Base-by-base conservation (phyloP, 2,888 invertebrate species). In the Watsonalla cultraria region DNA sequence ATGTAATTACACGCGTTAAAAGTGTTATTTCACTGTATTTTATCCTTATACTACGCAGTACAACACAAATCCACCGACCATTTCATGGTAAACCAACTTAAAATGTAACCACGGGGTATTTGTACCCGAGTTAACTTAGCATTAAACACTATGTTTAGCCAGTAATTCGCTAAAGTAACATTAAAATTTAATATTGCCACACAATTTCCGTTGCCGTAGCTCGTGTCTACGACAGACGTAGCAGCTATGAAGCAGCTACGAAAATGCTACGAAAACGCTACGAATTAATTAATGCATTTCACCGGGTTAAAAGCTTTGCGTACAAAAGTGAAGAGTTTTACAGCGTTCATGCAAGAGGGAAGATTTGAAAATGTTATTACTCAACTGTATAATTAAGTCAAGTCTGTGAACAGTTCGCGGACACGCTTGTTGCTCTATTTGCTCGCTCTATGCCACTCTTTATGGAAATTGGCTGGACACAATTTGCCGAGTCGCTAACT, bases 181-280 rank as follows among this genome's bases (percentile, higher is more conserved):
- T 45, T 13, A 51, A 51, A 51, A 35, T 51, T 46, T 34, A 45
- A 51, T 33, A 42, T 15, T 6, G 39, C 34, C 13, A 51, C 24
- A 45, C 42, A 46, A 51, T 35, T 35, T 6, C 48, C 15, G 9
- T 39, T 37, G n/a, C 52, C 56, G 64, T 67, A 68, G 63, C 63
- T 56, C 55, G 57, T 66, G 72, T 65, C 70, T 71, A 70, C 70
- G 63, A 56, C 66, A 69, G 64, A 52, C 72, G 71, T 68, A 68
- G 62, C 42, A 11, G 42, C 11, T 24, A 24, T 24, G 24, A 4
- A 37, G 13, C 4, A 56, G 59, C 58, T 52, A 54, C 58, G 54
- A 42, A 13, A 35, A 49, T 52, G 59, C 70, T 70, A 67, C 68
- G 68, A 60, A 62, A 68, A 63, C 49, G 65, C 70, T 68, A 66